Evolutionary conservation across 2,888 invertebrate species (phyloP).

Genomic region (Drosophila flavopinicola): DNA sequence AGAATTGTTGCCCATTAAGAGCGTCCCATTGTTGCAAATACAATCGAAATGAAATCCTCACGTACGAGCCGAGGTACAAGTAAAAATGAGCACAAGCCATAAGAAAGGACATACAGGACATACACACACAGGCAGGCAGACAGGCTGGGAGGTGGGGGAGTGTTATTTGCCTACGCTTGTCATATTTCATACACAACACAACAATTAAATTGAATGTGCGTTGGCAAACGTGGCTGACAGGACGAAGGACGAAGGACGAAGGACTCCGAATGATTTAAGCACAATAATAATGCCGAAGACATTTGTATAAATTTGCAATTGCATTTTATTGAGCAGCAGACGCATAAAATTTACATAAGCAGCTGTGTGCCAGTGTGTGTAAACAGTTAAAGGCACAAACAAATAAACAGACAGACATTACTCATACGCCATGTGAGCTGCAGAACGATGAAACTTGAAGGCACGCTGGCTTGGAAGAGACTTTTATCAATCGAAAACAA

Average conservation of each 20-base stretch:
- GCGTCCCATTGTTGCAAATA: slow-evolving; percentile 53
- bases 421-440: slow-evolving; percentile 23
- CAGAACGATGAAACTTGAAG: too few species aligned
- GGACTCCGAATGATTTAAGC: slow-evolving; percentile 47
- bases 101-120: slow-evolving; percentile 34
- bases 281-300: slow-evolving; percentile 64
- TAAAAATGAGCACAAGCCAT: slow-evolving; percentile 59
- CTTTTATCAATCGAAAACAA: too few species aligned
- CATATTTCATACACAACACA: slow-evolving; percentile 62
- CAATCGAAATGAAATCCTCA: slow-evolving; percentile 68
- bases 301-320: slow-evolving; percentile 76
- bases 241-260: neutral
- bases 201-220: slow-evolving; percentile 73
- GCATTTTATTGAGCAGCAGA: slow-evolving; percentile 68
- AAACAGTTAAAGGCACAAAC: slow-evolving; percentile 12
- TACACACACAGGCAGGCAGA: slow-evolving; percentile 5
- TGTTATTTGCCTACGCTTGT: slow-evolving; percentile 61
- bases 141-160: slow-evolving; percentile 4
- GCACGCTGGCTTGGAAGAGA: too few species aligned
- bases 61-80: slow-evolving; percentile 48
- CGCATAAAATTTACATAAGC: slow-evolving; percentile 65
- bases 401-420: slow-evolving; percentile 18
- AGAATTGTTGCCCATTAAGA: slow-evolving; percentile 55
- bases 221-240: slow-evolving; percentile 33
- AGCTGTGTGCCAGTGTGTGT: slow-evolving; percentile 4